Base-by-base conservation (phyloP, 2,797 vertebrate genomes). In the Halcyon smyrnensis region DNA sequence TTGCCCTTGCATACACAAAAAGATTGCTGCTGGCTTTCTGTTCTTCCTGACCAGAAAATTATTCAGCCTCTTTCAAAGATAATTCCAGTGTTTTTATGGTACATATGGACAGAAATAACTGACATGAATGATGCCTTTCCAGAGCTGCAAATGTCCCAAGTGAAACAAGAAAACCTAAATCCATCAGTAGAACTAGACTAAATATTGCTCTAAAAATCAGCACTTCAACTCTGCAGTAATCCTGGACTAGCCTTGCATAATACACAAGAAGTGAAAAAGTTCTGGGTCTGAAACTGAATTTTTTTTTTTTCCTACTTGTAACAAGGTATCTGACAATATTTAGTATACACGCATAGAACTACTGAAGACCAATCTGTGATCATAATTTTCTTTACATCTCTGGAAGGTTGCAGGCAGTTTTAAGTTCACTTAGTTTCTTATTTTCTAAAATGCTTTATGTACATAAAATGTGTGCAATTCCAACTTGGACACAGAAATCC, bases 131-230 rank as follows among this genome's bases (percentile, higher is more conserved):
- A 68, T 93, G 68, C 43, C n/a, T 91, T 95, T 74, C 62, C 84
- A 75, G 75, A 71, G 53, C 68, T 95, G 71, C 81, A 90, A 15
- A 85, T 71, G 60, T 80, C 71, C 65, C 53, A 53, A 80, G 18
- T 65, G 81, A 85, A 93, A 65, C 20, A 83, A 51, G 71, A 65
- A 95, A 91, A 82, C 43, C 63, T 84, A 93, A 95, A 79, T 79
- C 85, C 36, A 74, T 56, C 77, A 57, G 54, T 32, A 82, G 63
- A 81, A 64, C n/a, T 84, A 94, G 81, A 79, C 85, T 94, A 96
- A 97, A 93, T 93, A 93, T 34, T 90, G 67, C 74, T 95, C n/a
- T 94, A 69, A 84, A 96, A 94, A 74, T 90, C 87, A 87, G 39
- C 84, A 32, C 54, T 91, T 91, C 57, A 43, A 36, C n/a, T 82